Evolutionary conservation across 2,888 invertebrate species (phyloP), one percentile per base, ranked within the genome.

Genomic region (Trisateles emortualis): DNA sequence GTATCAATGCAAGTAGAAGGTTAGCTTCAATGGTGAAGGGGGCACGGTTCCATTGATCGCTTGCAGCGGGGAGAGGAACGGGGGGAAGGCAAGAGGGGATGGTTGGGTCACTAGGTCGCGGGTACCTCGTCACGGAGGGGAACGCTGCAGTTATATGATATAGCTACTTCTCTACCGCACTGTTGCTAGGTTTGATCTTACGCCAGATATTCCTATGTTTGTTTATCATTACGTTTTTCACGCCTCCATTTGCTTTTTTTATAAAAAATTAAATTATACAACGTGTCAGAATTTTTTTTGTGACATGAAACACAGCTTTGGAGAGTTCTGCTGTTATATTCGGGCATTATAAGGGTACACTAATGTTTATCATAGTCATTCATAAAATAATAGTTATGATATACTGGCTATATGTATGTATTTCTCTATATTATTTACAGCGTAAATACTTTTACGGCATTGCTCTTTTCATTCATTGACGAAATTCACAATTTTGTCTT

Each of bases 31-130:
- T 83, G 83, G 76, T 69, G 72, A 71, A 72, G 69, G 68, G 70
- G 59, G 60, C 55, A 60, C 40, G 76, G 78, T 68, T 84, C 70
- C 89, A 90, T 90, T 90, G 90, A 90, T 90, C 88, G 83, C 60
- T 60, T 74, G 78, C 77, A 74, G 75, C 59, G 72, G 73, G 72
- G 65, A 59, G 65, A 60, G 61, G 59, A 71, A 73, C 26, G 8
- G 26, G 26, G 8, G 26, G 26, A 6, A n/a, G n/a, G 55, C 59
- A 51, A 51, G 66, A 62, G 61, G 76, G 72, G 68, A 59, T 68
- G 61, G 56, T 54, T 71, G 72, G 87, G 88, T 88, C 86, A 90
- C 83, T 87, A 69, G 89, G 89, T 87, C 87, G 86, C 76, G 76
- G 78, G 74, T 77, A 74, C 48, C 41, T 44, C 52, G 64, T 55